Base-by-base conservation (phyloP, 1,140 invertebrate species). In the Rhizoglyphus robini region DNA sequence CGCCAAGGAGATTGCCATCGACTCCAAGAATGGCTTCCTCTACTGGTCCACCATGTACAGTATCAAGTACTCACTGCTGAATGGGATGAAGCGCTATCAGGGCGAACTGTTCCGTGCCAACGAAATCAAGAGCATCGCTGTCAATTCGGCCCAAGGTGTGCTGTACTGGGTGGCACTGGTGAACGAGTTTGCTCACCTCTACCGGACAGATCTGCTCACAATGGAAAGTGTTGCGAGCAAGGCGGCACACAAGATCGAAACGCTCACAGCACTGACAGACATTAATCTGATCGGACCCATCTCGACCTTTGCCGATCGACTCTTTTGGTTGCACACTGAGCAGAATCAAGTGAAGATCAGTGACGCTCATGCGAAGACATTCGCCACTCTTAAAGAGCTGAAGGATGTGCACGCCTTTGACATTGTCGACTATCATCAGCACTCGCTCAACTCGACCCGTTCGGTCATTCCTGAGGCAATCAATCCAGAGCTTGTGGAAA, bases 21-120 rank as follows among this genome's bases (percentile, higher is more conserved):
- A 96, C 74, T 83, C 88, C 0, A 69, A 85, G 3, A 82, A 83
- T 68, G 90, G 87, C 0, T 84, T 85, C 68, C 78, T 96, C 23
- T 91, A 93, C 72, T 96, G 90, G 86, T 65, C 65, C 31, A 94
- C 90, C 0, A 83, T 83, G 0, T 83, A 88, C 67, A 83, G 85
- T 0, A 81, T 96, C 0, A 86, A 89, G 76, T 83, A 85, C 36
- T 82, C 87, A 0, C 78, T 83, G 47, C 76, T 91, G 0, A 90
- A 89, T 75, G 90, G 87, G 0, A 84, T 84, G 49, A 80, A 82
- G 38, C 87, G 89, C 72, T 86, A 86, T 74, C 80, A 81, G 51
- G 81, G 85, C 41, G 82, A 84, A 68, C 78, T 86, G 48, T 89
- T 88, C 74, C 84, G 83, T 70, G 87, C 86, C 1, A 86, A 85